Conservation (phyloP, 2,797 vertebrate genomes). For the Falco rusticolus region DNA sequence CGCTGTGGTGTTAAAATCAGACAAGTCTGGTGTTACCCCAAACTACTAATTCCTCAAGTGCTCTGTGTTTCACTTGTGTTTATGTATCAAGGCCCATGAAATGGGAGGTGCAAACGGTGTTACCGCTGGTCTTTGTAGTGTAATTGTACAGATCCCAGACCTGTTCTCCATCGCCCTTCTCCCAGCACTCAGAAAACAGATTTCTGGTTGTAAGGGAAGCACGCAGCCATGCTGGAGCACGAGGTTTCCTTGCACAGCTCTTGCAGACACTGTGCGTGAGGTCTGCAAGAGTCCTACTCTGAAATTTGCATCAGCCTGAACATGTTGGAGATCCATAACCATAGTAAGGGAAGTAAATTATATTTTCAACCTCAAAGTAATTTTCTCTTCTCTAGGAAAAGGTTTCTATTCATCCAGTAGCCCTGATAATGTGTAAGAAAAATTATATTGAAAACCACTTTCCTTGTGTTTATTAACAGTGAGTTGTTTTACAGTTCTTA, state of each 20-base stretch:
- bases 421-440: conserved; percentile 45
- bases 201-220: neutral
- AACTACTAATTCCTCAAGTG: neutral
- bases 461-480: conserved; percentile 34
- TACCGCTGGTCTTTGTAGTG: neutral
- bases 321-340: neutral
- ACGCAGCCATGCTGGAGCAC: neutral
- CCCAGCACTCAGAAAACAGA: neutral
- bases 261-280: neutral
- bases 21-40: neutral
- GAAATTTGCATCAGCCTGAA: neutral
- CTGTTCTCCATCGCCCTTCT: neutral
- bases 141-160: neutral
- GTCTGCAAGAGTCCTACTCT: neutral
- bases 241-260: neutral
- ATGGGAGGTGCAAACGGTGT: neutral
- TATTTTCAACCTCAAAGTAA: neutral
- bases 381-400: conserved; percentile 30
- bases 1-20: neutral
- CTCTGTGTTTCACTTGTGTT: neutral
- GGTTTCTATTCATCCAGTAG: neutral
- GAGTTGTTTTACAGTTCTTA: conserved; percentile 51
- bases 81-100: neutral
- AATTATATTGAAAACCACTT: conserved; percentile 39
- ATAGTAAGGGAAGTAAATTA: neutral